Base-by-base conservation (phyloP, 2,888 invertebrate genomes). In the Phlogophora meticulosa region DNA sequence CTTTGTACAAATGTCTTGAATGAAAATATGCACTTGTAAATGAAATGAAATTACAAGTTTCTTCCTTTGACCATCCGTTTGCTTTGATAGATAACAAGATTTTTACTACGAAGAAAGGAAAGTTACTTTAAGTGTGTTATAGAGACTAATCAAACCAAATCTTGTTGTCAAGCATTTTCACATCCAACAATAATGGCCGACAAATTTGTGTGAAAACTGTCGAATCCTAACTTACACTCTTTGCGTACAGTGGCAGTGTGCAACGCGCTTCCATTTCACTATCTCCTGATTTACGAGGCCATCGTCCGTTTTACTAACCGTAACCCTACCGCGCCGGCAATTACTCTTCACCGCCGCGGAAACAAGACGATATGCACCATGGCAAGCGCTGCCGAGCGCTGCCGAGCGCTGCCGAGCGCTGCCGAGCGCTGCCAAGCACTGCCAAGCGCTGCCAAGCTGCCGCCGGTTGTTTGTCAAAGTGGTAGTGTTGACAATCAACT, bases 211-310 rank as follows among this genome's bases (percentile, higher is more conserved):
- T 43, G 1, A 4, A 40, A 60, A 58, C 7, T 34, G 0, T 13
- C 2, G 17, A 17, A 38, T 10, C 0, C 0, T 15, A 9, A 46
- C 15, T 58, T 72, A 34, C 2, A 17, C 40, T 9, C 13, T 0
- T 55, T 64, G n/a, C 0, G 11, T 20, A 17, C 36, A 57, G 38
- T 13, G 22, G 48, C 36, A 24, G 48, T 42, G 52, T 45, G 46
- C 46, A 63, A 57, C 42, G n/a, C 36, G 40, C 48, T 61, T 65
- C 55, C 46, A 45, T 63, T 60, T 53, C 48, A 52, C 72, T 67
- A 63, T 55, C 68, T 69, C 38, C 42, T 70, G 80, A 82, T 80
- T 81, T 82, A 81, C 69, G 80, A 79, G 38, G 51, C 64, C 62
- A 73, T 73, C 76, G 68, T 48, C 43, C 71, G 57, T 63, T 74